A percentile compares a stretch with the other conserved stretches of the same genome.
phyloP scores from a whole-genome alignment of 2,888 invertebrate genomes.

The Apamea crenata region DNA sequence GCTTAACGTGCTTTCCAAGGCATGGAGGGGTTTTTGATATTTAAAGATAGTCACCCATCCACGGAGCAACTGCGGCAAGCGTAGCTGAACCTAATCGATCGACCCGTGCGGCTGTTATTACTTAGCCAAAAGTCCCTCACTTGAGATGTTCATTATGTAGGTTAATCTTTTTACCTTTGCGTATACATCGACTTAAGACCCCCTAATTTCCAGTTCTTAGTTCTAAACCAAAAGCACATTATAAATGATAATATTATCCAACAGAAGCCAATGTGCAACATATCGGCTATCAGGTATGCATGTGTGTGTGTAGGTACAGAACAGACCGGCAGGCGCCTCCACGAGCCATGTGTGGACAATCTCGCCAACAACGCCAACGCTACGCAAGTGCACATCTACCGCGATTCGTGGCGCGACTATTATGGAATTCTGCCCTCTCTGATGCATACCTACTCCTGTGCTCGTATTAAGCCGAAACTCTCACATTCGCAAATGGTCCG shows the following conservation, averaged over 20 bases:
- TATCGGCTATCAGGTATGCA: background rate
- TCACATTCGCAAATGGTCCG: constrained; percentile 23
- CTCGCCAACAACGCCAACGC: background rate
- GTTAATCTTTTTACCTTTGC: background rate
- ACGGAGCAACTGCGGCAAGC: background rate
- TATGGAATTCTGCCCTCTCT: background rate
- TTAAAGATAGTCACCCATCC: background rate
- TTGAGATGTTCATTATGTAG: background rate
- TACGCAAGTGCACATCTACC: background rate
- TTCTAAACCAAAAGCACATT: background rate
- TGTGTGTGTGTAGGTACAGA: background rate
- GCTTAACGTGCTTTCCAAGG: background rate
- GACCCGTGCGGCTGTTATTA: background rate
- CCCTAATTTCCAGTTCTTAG: background rate
- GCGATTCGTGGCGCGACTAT: background rate
- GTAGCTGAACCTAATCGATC: background rate
- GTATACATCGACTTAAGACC: too few species aligned
- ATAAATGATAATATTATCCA: background rate
- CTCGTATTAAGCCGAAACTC: background rate
- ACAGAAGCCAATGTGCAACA: background rate
- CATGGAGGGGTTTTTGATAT: too few species aligned
- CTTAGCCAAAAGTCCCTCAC: too few species aligned
- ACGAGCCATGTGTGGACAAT: background rate
- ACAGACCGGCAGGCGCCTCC: background rate
- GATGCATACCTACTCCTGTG: background rate